Evolutionary conservation across 2,797 vertebrate species (phyloP).

Genomic region (Scolopax bukidnonensis): DNA sequence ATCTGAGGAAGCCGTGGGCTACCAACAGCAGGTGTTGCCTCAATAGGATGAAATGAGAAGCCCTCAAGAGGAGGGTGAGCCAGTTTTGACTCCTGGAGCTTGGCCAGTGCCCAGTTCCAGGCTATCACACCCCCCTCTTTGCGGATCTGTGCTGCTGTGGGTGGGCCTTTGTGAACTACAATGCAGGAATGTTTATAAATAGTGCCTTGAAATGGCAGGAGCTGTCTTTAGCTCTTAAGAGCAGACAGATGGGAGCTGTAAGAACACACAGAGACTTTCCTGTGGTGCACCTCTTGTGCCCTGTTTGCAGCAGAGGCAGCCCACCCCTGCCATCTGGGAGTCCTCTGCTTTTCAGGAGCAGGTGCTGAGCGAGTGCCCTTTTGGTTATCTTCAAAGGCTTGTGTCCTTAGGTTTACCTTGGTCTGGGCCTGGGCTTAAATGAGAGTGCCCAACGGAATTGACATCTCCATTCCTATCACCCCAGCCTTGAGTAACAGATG

Average conservation of each 20-base stretch:
- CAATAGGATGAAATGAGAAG: not conserved
- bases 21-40: not conserved
- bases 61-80: not conserved
- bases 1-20: rapidly evolving
- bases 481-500: not conserved
- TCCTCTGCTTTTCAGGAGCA: not conserved
- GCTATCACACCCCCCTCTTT: not conserved
- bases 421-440: not conserved
- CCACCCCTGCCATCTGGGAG: not conserved
- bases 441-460: not conserved
- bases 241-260: not conserved
- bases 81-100: not conserved
- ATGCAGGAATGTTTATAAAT: not conserved
- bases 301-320: not conserved
- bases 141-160: not conserved
- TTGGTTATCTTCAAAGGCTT: not conserved
- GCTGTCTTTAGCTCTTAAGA: not conserved
- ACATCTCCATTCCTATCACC: not conserved
- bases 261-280: not conserved
- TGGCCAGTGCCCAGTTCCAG: not conserved
- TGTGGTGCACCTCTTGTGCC: not conserved
- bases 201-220: not conserved
- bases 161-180: not conserved
- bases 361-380: not conserved
- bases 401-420: not conserved